These are phyloP conservation scores for Phymatocera aterrima DNA, from an alignment of 2,888 invertebrate genomes.

Conservation along the genomic window DNA sequence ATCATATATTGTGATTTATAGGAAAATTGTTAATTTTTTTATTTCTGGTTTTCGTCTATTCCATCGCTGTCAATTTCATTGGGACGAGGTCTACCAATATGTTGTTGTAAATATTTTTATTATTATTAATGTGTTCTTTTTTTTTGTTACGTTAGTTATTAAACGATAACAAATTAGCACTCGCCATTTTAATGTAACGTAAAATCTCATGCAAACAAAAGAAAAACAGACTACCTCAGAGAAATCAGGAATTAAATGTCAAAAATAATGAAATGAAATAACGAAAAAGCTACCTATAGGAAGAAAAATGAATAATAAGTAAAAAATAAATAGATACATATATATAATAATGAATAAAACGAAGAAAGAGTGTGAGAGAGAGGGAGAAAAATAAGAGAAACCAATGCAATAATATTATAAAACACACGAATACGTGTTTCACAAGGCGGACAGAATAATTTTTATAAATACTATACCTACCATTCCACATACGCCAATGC, in stretches of 20 bases:
- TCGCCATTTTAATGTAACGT: conserved; percentile 67
- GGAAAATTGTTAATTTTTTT: conserved; percentile 57
- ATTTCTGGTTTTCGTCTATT: conserved; percentile 39
- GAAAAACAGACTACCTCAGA: conserved; percentile 74
- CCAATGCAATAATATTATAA: conserved; percentile 70
- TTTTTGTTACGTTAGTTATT: conserved; percentile 49
- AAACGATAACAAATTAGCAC: conserved; percentile 66
- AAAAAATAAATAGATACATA: conserved; percentile 20
- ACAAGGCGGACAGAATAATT: conserved; percentile 24
- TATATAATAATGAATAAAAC: conserved; percentile 9
- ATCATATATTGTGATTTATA: conserved; percentile 42
- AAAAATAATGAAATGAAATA: conserved; percentile 1
- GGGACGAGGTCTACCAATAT: conserved; percentile 53
- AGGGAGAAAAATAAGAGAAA: conserved; percentile 62
- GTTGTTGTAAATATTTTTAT: conserved; percentile 51
- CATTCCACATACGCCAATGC: no score
- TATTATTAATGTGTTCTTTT: conserved; percentile 42
- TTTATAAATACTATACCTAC: no score
- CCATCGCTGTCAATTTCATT: conserved; percentile 52
- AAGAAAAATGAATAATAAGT: conserved; percentile 53
- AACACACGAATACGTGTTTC: conserved; percentile 34
- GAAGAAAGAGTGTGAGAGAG: not conserved
- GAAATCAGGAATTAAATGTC: conserved; percentile 71
- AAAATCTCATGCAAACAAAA: no score
- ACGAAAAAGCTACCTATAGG: conserved; percentile 66